A percentile compares a stretch with the other conserved stretches of the same genome.
Conservation (phyloP, 1,140 invertebrate genomes). For the Ceratina australensis region DNA sequence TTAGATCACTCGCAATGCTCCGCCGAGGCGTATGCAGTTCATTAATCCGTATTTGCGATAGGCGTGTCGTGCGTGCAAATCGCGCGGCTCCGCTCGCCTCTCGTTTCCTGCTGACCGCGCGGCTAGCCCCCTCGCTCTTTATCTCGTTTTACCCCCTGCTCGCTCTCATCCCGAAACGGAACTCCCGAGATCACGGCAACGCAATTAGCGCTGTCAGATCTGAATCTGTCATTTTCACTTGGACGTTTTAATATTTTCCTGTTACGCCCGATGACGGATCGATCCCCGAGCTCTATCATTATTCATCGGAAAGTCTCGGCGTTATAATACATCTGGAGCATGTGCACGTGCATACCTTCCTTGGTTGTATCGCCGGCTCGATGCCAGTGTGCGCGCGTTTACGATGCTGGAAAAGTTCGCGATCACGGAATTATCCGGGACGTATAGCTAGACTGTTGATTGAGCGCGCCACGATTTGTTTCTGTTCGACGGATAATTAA, state of each 20-base stretch:
- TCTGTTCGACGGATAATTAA: conserved; percentile 3
- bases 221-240: conserved; percentile 43
- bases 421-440: background rate
- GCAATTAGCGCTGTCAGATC: conserved; percentile 49
- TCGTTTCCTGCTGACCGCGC: conserved; percentile 5
- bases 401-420: background rate
- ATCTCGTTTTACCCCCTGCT: too few species aligned
- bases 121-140: too few species aligned
- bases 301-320: conserved; percentile 1
- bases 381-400: background rate
- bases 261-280: conserved; percentile 4
- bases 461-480: background rate
- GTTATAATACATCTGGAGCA: background rate
- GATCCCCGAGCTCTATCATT: conserved; percentile 1
- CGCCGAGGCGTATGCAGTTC: conserved; percentile 66
- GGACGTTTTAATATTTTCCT: conserved; percentile 35
- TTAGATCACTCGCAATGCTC: conserved; percentile 68
- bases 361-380: background rate
- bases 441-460: background rate
- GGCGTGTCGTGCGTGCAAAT: conserved; percentile 43
- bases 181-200: background rate
- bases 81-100: conserved; percentile 30
- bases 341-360: background rate
- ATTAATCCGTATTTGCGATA: conserved; percentile 70
- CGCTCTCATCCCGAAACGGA: too few species aligned